A percentile compares a stretch with the other conserved stretches of the same genome.
Conservation (phyloP, 64 coral and sea anemone species). For the Montipora foliosa region DNA sequence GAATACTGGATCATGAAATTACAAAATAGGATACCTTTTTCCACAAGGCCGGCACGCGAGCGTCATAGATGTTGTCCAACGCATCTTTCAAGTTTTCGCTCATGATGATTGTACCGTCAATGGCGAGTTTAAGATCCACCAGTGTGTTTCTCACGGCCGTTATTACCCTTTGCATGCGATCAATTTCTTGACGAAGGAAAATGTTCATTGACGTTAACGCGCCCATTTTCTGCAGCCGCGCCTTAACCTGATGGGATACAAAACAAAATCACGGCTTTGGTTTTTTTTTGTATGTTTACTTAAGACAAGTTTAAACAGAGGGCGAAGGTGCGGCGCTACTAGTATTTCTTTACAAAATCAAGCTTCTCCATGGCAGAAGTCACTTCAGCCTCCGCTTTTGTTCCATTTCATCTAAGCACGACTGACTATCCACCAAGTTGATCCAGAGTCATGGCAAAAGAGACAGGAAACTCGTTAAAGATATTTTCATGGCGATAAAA, state of each 20-base stretch:
- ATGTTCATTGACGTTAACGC: constrained; percentile 97
- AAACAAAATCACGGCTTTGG: background rate
- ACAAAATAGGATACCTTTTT: constrained; percentile 75
- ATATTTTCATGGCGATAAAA: no score
- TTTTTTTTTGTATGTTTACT: no score
- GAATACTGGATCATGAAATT: no score
- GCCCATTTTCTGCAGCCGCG: constrained; percentile 96
- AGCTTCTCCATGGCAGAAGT: no score
- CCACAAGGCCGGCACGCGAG: constrained; percentile 91
- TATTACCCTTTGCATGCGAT: constrained; percentile 96
- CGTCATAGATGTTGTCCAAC: constrained; percentile 97
- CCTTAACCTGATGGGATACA: constrained; percentile 69
- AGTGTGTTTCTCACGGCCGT: constrained; percentile 86
- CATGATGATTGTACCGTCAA: constrained; percentile 98
- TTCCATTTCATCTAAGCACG: no score
- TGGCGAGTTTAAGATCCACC: constrained; percentile 89
- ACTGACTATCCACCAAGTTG: no score
- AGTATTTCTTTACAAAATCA: no score
- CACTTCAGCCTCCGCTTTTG: no score
- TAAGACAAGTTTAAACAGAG: no score
- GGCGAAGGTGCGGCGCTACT: no score
- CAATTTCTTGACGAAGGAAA: constrained; percentile 98
- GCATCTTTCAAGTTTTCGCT: constrained; percentile 98
- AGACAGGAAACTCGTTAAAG: no score
- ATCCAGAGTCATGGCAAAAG: no score